Base-by-base conservation (phyloP, 2,113 vertebrate species). In the Mus spicilegus region DNA sequence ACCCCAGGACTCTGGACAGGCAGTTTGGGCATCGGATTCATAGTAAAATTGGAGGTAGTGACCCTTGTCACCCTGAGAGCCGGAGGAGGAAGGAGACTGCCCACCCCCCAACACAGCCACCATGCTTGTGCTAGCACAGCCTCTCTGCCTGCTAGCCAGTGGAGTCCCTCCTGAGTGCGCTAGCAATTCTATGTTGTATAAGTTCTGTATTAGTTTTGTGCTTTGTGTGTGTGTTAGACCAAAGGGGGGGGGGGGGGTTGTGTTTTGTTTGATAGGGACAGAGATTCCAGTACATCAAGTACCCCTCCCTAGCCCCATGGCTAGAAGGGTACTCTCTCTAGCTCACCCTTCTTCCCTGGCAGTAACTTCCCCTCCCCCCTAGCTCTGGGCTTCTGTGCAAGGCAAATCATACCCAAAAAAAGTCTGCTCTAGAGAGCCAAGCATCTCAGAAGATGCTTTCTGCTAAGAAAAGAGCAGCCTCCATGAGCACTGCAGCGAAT, bases 41-140 rank as follows among this genome's bases (percentile, higher is more conserved):
- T 5, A 12, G 87, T 28, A 58, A 12, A 4, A 20, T 46, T 36
- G 67, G n/a, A 5, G 8, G 9, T 19, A 3, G 1, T 9, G 0
- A 19, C 22, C 70, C 33, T n/a, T 7, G 17, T 36, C 5, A 22
- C 46, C 26, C 1, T 2, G 6, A 9, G 70, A n/a, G 26, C 69
- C 3, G 11, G 65, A 56, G 36, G 26, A 56, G 69, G 81, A 30
- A 65, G 63, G 10, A 20, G 22, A 4, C 1, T 8, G 81, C 2
- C 24, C 24, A 1, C 4, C 26, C 8, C 12, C 8, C 3, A 14
- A 0, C 4, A 2, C 2, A 51, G 13, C 4, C 3, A 5, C 82
- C 63, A 33, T 39, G 46, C 70, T 2, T 1, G 26, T 7, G 0
- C 30, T 33, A 1, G 1, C 22, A 8, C 19, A 28, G 7, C 36